These are phyloP conservation scores for Rapana venosa DNA, from an alignment of 2,888 invertebrate genomes.

Conservation along the genomic window DNA sequence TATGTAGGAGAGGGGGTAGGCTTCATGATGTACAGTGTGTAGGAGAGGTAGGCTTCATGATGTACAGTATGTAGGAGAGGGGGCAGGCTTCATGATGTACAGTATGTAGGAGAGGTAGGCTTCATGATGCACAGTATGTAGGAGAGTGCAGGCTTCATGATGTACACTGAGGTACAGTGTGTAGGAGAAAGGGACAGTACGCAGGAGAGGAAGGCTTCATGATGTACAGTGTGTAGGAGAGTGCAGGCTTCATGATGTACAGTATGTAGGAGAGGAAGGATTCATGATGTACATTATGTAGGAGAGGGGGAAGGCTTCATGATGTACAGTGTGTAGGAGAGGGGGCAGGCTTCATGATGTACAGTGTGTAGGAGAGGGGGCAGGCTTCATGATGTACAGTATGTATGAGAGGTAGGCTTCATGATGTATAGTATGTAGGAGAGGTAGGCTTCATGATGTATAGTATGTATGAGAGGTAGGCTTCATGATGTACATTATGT, in stretches of 20 bases:
- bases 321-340: slow-evolving; percentile 29
- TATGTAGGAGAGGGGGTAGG: too few relatives aligned
- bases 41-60: too few relatives aligned
- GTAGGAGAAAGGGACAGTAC: background rate
- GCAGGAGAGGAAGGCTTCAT: slow-evolving; percentile 39
- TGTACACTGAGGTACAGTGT: slow-evolving; percentile 44
- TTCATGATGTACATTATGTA: slow-evolving; percentile 14
- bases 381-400: too few relatives aligned
- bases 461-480: background rate
- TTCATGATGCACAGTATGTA: background rate
- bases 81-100: too few relatives aligned
- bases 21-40: too few relatives aligned
- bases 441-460: slow-evolving; percentile 43
- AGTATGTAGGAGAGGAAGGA: background rate
- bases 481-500: too few relatives aligned
- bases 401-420: background rate
- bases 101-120: too few relatives aligned
- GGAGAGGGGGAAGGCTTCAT: slow-evolving; percentile 37
- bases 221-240: slow-evolving; percentile 29
- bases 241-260: background rate
- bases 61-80: too few relatives aligned
- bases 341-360: background rate
- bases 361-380: too few relatives aligned
- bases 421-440: slow-evolving; percentile 20
- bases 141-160: slow-evolving; percentile 42